Evolutionary conservation across 2,797 vertebrate genomes (phyloP).

Genomic region (Euphonia xanthogaster): DNA sequence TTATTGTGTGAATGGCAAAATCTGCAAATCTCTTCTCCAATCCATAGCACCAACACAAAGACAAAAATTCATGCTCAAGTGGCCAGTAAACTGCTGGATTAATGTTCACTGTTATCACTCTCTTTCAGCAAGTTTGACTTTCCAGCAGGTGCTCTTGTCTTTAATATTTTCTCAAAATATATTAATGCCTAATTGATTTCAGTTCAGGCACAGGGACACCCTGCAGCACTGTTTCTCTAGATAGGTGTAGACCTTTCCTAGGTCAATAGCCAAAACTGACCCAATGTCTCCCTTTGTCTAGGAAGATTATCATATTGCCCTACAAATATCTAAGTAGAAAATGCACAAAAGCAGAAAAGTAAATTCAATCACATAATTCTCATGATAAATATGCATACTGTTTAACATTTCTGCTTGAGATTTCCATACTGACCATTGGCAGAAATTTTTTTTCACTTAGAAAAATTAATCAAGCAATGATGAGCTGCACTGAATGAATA

Average conservation of each 20-base stretch:
- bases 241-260: background rate
- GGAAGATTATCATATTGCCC: background rate
- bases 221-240: background rate
- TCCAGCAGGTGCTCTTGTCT: background rate
- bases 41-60: background rate
- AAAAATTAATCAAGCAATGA: background rate
- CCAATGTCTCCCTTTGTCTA: background rate
- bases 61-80: background rate
- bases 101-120: background rate
- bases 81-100: background rate
- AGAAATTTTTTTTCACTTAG: background rate
- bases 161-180: background rate
- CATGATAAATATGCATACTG: background rate
- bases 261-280: background rate
- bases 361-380: background rate
- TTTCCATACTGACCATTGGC: background rate
- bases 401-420: background rate
- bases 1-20: background rate
- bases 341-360: background rate
- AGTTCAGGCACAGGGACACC: background rate
- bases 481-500: background rate
- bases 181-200: background rate
- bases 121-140: background rate
- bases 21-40: background rate
- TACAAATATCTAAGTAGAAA: background rate